Conservation (phyloP, 2,888 invertebrate species). For the Coenonympha glycerion region DNA sequence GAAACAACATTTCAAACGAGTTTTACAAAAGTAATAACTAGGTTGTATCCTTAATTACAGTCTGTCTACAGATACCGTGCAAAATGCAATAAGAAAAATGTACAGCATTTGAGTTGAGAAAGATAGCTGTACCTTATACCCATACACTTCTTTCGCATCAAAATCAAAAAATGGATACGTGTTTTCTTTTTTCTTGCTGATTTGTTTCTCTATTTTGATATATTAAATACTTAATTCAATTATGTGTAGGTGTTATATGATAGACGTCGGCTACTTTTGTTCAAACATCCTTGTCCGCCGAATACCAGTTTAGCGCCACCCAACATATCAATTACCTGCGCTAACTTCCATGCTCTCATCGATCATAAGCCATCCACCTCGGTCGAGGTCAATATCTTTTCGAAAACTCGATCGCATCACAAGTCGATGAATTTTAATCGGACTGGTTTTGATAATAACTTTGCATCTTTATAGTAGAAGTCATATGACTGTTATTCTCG, state of each 20-base stretch:
- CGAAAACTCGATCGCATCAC: slow-evolving; percentile 51
- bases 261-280: neutral
- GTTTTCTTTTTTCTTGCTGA: no score
- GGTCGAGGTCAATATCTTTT: slow-evolving; percentile 67
- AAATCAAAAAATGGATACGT: no score
- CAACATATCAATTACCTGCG: slow-evolving; percentile 38
- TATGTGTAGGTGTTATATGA: neutral
- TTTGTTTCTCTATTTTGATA: no score
- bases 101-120: neutral
- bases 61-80: neutral
- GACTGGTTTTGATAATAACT: slow-evolving; percentile 46
- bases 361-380: slow-evolving; percentile 66
- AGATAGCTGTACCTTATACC: neutral
- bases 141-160: neutral
- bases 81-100: neutral
- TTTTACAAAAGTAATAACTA: neutral
- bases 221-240: neutral
- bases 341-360: slow-evolving; percentile 56
- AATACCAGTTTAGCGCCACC: slow-evolving; percentile 54
- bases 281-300: slow-evolving; percentile 27
- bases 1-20: neutral
- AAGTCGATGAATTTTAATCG: slow-evolving; percentile 55
- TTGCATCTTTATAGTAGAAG: slow-evolving; percentile 26
- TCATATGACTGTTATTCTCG: slow-evolving; percentile 23
- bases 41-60: neutral